phyloP scores from a whole-genome alignment of 2,888 invertebrate genomes.

The Nipponacmea schrenckii region DNA sequence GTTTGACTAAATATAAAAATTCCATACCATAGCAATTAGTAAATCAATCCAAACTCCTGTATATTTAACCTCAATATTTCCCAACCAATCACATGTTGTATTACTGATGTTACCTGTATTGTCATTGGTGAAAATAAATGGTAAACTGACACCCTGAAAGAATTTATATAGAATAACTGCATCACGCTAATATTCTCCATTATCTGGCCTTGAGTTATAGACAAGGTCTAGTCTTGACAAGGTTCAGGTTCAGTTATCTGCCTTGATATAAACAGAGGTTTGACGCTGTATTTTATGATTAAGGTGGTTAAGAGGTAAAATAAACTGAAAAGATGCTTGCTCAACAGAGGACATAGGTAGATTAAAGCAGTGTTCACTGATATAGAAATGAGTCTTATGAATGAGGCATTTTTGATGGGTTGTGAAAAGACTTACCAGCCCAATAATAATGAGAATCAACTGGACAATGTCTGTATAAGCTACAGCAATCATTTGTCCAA shows the following conservation, averaged over 20 bases:
- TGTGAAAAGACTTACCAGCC: constrained; percentile 48
- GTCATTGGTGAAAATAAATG: constrained; percentile 56
- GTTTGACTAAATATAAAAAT: too few species aligned
- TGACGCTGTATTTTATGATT: too few species aligned
- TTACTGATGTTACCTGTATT: constrained; percentile 41
- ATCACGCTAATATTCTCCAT: not conserved
- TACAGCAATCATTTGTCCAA: constrained; percentile 61
- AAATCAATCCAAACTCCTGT: constrained; percentile 54
- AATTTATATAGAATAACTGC: not conserved
- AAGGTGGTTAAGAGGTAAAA: too few species aligned
- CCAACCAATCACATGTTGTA: constrained; percentile 46
- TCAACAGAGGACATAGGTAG: too few species aligned
- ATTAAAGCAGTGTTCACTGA: too few species aligned
- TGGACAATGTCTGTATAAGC: constrained; percentile 63
- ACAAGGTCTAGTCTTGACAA: not conserved
- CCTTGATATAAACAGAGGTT: too few species aligned
- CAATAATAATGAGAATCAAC: constrained; percentile 51
- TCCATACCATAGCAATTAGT: constrained; percentile 55
- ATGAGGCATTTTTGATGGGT: too few species aligned
- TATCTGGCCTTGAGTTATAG: not conserved
- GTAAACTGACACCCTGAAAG: constrained; percentile 51
- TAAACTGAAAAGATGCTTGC: too few species aligned
- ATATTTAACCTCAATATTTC: constrained; percentile 32
- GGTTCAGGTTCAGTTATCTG: constrained; percentile 11
- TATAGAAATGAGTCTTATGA: too few species aligned